These are phyloP conservation scores for Budorcas taxicolor DNA, from an alignment of 2,113 vertebrate species.

Conservation along the genomic window DNA sequence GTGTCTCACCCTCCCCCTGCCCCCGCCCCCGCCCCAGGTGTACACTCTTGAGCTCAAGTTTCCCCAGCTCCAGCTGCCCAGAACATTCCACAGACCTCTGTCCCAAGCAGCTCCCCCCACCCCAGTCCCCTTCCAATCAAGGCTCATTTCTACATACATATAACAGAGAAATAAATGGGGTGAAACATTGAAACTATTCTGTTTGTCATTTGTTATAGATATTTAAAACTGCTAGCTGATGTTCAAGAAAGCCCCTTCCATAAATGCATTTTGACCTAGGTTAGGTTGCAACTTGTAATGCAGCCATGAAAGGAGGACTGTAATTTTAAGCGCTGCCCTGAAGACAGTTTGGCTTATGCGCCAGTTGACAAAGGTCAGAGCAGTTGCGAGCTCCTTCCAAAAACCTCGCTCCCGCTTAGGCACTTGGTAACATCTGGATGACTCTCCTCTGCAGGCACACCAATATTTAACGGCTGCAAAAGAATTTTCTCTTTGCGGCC, in stretches of 20 bases:
- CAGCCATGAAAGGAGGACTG: too few relatives aligned
- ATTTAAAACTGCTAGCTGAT: background rate
- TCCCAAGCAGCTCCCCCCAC: background rate
- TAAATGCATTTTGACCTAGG: background rate
- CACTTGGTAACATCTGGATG: background rate
- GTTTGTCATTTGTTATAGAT: background rate
- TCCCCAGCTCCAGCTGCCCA: background rate
- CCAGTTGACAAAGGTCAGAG: background rate
- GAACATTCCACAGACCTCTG: background rate
- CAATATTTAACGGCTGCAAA: background rate
- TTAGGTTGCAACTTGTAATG: background rate
- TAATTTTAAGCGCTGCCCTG: background rate
- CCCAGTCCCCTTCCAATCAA: background rate
- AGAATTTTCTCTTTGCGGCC: background rate
- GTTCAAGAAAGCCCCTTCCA: background rate
- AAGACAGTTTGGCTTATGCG: background rate
- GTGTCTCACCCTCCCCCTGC: accelerated
- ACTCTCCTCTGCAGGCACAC: too few relatives aligned
- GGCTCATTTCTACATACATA: background rate
- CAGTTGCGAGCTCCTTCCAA: background rate
- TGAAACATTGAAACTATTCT: background rate
- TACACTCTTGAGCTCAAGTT: accelerated
- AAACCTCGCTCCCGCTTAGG: accelerated
- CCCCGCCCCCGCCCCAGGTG: background rate
- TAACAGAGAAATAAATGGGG: background rate